A percentile compares a stretch with the other conserved stretches of the same genome.
Conservation (phyloP, 2,888 invertebrate species). For the Drosophila pegasa region DNA sequence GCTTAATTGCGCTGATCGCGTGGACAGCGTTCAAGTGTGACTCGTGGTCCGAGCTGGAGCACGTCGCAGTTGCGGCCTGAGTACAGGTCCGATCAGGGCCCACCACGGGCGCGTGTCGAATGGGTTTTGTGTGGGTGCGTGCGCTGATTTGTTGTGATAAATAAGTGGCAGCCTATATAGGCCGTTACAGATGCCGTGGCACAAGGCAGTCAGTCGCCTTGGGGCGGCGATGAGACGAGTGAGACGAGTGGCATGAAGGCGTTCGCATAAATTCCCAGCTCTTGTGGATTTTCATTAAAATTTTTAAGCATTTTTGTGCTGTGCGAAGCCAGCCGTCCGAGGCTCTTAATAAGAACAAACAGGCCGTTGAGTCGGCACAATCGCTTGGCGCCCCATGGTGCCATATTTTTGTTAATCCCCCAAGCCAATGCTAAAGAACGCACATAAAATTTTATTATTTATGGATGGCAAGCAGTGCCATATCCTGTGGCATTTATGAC, state of each 20-base stretch:
- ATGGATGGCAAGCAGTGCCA: slow-evolving; percentile 74
- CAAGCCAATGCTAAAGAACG: slow-evolving; percentile 66
- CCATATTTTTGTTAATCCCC: slow-evolving; percentile 73
- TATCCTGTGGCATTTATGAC: slow-evolving; percentile 80
- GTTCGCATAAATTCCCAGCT: slow-evolving; percentile 63
- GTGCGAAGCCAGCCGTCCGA: slow-evolving; percentile 15
- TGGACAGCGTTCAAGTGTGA: slow-evolving; percentile 60
- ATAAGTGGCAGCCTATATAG: slow-evolving; percentile 77
- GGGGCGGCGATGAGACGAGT: background rate
- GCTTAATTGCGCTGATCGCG: slow-evolving; percentile 80
- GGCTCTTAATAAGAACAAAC: slow-evolving; percentile 75
- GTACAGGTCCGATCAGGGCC: slow-evolving; percentile 40
- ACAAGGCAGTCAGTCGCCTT: too few relatives aligned
- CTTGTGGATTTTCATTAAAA: slow-evolving; percentile 73
- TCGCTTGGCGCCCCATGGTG: slow-evolving; percentile 79
- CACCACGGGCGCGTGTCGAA: slow-evolving; percentile 81
- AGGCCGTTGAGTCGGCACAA: slow-evolving; percentile 81
- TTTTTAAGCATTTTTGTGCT: slow-evolving; percentile 66
- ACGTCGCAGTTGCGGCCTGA: slow-evolving; percentile 8
- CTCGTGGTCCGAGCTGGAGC: slow-evolving; percentile 12
- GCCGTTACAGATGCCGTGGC: slow-evolving; percentile 54
- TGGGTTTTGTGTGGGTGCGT: slow-evolving; percentile 83
- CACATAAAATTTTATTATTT: slow-evolving; percentile 79
- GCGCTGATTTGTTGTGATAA: slow-evolving; percentile 83
- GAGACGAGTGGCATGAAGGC: slow-evolving; percentile 23